Percentiles rank a stretch among this genome's conserved stretches.
phyloP scores from a whole-genome alignment of 1,140 invertebrate species.

The Neodiprion pinetum region DNA sequence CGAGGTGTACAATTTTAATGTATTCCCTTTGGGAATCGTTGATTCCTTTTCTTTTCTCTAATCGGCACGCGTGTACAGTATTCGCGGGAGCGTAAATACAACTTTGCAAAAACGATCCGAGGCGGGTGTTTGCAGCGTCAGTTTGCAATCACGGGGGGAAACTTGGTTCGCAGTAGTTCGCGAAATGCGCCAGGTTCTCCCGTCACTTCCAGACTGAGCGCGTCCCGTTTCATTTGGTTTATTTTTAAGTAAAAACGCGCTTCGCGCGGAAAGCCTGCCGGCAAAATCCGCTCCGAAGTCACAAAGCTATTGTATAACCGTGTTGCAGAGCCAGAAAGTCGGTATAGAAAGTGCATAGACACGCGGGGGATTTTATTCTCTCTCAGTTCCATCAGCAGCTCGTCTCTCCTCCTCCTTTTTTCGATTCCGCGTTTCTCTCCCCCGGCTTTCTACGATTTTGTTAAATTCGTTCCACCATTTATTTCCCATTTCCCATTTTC shows the following conservation, averaged over 20 bases:
- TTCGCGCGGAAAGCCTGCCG: too few species aligned
- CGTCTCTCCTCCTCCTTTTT: neutral
- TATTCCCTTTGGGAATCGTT: slow-evolving; percentile 5
- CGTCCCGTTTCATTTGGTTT: neutral
- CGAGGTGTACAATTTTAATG: neutral
- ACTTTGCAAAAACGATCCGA: too few species aligned
- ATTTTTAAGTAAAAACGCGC: too few species aligned
- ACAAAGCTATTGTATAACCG: too few species aligned
- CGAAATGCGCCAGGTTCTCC: neutral
- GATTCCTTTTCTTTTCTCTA: neutral
- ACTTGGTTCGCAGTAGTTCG: neutral
- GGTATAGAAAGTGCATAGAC: too few species aligned
- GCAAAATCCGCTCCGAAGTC: too few species aligned
- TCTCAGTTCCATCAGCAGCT: neutral
- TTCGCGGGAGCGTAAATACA: neutral
- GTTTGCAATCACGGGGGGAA: neutral
- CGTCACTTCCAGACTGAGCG: neutral
- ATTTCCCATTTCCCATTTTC: neutral
- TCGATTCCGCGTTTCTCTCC: neutral
- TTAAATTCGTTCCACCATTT: neutral
- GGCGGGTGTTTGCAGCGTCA: neutral
- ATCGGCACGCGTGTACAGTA: neutral
- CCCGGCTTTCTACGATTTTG: neutral
- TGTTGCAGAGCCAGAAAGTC: too few species aligned
- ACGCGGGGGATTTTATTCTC: too few species aligned